phyloP scores from a whole-genome alignment of 2,113 vertebrate species.

The Myiozetetes cayanensis region DNA sequence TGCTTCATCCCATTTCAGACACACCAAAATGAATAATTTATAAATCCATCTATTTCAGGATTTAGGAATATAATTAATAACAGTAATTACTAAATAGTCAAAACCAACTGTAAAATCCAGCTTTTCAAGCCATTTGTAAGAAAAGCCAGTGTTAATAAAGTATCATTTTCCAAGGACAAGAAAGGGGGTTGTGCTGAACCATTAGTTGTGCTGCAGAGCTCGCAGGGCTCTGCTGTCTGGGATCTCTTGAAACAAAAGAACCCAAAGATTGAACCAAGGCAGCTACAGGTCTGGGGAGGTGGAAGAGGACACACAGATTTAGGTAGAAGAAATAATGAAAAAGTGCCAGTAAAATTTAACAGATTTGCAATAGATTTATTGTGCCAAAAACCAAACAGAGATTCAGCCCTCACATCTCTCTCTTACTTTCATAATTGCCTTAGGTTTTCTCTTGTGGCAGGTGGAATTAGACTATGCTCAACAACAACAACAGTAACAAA shows the following conservation, averaged over 20 bases:
- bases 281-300: neutral
- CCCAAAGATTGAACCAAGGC: neutral
- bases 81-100: neutral
- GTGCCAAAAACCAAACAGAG: neutral
- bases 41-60: neutral
- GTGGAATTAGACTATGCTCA: neutral
- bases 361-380: neutral
- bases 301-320: neutral
- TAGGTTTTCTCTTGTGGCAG: neutral
- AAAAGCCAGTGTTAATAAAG: neutral
- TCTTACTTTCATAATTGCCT: neutral
- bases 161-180: neutral
- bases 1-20: neutral
- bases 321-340: neutral
- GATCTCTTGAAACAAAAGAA: neutral
- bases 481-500: neutral
- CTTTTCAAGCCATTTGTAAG: neutral
- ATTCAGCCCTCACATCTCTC: neutral
- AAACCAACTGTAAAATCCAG: neutral
- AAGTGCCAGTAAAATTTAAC: neutral
- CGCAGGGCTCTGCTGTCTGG: rapidly evolving
- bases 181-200: neutral
- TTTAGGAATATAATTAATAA: neutral
- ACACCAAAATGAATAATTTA: neutral
- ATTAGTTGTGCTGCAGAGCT: neutral